Evolutionary conservation across 1,140 invertebrate species (phyloP), one percentile per base, ranked within the genome.

Genomic region (Scaptomyza hsui): DNA sequence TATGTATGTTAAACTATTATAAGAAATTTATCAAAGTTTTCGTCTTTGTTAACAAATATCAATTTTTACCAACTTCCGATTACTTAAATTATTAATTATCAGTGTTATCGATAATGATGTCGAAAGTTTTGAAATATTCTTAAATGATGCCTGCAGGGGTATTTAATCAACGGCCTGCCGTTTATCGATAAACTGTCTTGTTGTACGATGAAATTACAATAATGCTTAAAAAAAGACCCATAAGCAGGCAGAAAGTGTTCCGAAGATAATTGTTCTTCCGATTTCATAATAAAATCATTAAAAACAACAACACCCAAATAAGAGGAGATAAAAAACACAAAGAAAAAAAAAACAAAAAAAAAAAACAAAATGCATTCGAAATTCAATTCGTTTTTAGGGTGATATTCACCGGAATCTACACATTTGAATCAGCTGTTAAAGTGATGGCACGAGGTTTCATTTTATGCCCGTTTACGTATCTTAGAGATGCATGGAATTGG

Each of bases 401-500:
- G 94, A 96, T 99, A 94, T 99, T 99, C 95, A 98, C 98, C 93
- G 97, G 96, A 93, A 99, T 99, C 95, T 99, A 99, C 95, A 98
- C 97, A 93, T 97, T 99, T 94, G 98, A 99, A 95, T 98, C 97
- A 92, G 95, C 97, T 93, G 96, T 99, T 93, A 99, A 99, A 96
- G 96, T 99, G 94, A 96, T 98, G 95, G 98, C 98, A 92, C 95
- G 98, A 94, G 98, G 98, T 94, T 99, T 99, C 95, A 98, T 99
- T 94, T 95, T 99, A 93, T 96, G 98, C 95, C 95, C 95, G 94
- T 99, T 99, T 95, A 99, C 98, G 94, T 99, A 99, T 96, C 97
- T 99, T 95, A 96, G 98, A 95, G 98, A 99, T 96, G 97, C 98
- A 94, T 99, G 98, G 98, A 99, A 99, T 95, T 99, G 98, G 98